These are phyloP conservation scores for Calliopsis andreniformis DNA, from an alignment of 1,140 invertebrate species.

Conservation along the genomic window DNA sequence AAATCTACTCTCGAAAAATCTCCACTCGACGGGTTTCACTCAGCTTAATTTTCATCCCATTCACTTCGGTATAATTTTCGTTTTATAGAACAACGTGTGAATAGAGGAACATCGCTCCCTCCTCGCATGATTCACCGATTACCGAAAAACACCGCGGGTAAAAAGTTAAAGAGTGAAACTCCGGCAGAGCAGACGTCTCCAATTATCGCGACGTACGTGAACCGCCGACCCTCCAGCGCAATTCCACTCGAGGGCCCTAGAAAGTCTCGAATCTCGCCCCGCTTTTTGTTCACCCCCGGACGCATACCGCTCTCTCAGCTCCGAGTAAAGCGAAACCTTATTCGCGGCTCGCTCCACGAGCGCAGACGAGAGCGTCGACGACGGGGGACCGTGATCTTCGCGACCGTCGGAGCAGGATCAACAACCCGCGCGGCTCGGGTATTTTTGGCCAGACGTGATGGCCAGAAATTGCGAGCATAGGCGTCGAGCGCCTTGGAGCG, in stretches of 20 bases:
- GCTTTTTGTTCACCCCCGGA: constrained; percentile 15
- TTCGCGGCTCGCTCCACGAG: background rate
- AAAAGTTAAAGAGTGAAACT: background rate
- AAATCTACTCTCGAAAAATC: too few species aligned
- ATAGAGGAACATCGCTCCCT: background rate
- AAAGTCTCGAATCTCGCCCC: constrained; percentile 22
- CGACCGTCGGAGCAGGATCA: constrained; percentile 38
- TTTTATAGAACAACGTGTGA: too few species aligned
- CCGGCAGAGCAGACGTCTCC: background rate
- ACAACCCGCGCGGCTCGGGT: constrained; percentile 31
- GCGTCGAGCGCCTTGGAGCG: background rate
- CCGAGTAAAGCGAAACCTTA: constrained; percentile 16
- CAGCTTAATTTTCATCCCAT: too few species aligned
- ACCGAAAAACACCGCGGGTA: background rate
- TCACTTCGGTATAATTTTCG: too few species aligned
- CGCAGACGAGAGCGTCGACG: background rate
- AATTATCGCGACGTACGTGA: constrained; percentile 22
- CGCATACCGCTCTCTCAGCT: background rate
- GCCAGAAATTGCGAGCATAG: constrained; percentile 33
- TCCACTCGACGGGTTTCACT: too few species aligned
- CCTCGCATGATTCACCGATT: background rate
- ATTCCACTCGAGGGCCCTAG: constrained; percentile 26
- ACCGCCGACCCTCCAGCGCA: constrained; percentile 12
- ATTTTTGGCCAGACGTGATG: constrained; percentile 50
- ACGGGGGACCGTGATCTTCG: too few species aligned